Base-by-base conservation (phyloP, 23 tunicate species). In the Halocynthia aurantium region DNA sequence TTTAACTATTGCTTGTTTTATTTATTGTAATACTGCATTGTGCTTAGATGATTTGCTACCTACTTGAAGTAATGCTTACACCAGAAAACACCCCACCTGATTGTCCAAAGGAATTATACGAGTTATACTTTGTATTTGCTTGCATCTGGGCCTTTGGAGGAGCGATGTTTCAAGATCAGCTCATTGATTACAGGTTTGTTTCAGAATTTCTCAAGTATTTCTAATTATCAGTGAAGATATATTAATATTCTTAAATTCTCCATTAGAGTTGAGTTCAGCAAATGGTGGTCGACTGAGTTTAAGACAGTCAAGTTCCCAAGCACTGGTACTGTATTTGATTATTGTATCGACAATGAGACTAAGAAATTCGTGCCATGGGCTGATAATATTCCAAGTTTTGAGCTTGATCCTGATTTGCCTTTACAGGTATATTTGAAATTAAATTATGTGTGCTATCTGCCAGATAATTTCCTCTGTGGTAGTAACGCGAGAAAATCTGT, bases 81-180 rank as follows among this genome's bases (percentile, higher is more conserved):
- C 90, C 98, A 55, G 83, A 77, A 52, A 94, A 94, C 84, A 83
- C 90, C 10, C 99, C 99, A 6, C 84, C 89, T 51, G 99, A 88
- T 50, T 85, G 95, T 55, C 95, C 95, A 8, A 94, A 88, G 67
- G 99, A 94, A 61, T 52, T 88, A 22, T 94, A 94, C 70, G 99
- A 94, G 69, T 81, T 94, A 4, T 94, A 94, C 67, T 94, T 94
- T 85, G 99, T 94, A 20, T 94, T 88, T 54, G 95, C 99, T 8
- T 94, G 99, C 57, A 85, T 94, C 12, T 94, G 99, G 99, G 99
- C 99, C 50, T 94, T 94, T 72, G 99, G 99, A 58, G 99, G 99
- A 10, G 96, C 95, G 2, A 78, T 94, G 82, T 94, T 94, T 68
- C 95, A 88, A 77, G 99, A 94, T 81, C 99, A 94, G 60, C 84